Evolutionary conservation across 1,140 invertebrate genomes (phyloP), one percentile per base, ranked within the genome.

Genomic region (Stegodyphus mimosarum): DNA sequence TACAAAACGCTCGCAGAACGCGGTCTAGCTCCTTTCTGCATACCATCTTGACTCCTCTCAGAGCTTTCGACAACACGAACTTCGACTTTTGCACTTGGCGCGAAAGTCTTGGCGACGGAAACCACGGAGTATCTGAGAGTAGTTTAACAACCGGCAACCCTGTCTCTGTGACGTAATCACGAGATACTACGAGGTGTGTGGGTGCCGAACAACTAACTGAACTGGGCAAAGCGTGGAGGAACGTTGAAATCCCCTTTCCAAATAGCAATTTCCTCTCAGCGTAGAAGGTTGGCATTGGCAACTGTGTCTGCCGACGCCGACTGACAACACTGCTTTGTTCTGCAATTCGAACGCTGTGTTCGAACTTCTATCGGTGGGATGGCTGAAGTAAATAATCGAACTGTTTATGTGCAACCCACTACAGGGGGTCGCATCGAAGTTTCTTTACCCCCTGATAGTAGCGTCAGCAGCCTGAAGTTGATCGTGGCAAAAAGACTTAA

Each of bases 341-440:
- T 60, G 9, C 5, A 10, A 1, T 9, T 15, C 55, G 55, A 10
- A 10, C 55, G 55, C 55, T 60, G 55, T 10, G 55, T 60, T 60
- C 55, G 55, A 60, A 60, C 55, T 60, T 60, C 15, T 60, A 17
- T 3, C 64, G 13, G 9, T 18, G 64, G 17, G 64, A 70, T 76
- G 73, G 81, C 81, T 18, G 51, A 75, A 60, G 17, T 60, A 6
- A 55, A 75, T 11, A 52, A 53, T 33, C n/a, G 72, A 18, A 84
- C 63, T 53, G 53, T 87, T 48, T 75, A 71, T 49, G 80, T 87
- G 51, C 87, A 84, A 89, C 96, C 96, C 87, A 97, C 96, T 77
- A 98, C 96, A 84, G 96, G 96, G 88, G 96, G 96, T 89, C 95
- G 95, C 89, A 96, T 97, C 90, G 94, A 95, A 88, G 92, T 98